A percentile compares a stretch with the other conserved stretches of the same genome.
Conservation (phyloP, 2,113 vertebrate genomes). For the Rhea pennata region DNA sequence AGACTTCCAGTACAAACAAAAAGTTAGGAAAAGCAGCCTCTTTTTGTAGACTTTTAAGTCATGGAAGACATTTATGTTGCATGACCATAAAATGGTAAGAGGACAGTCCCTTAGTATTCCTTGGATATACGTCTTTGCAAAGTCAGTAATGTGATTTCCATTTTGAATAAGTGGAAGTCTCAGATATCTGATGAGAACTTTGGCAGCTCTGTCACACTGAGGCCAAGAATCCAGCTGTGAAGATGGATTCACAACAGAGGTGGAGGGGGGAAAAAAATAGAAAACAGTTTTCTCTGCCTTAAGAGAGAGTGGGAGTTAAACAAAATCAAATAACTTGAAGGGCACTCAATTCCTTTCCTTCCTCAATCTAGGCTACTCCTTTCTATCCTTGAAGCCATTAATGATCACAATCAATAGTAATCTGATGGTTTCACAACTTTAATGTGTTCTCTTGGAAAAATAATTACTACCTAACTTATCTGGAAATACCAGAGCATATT, state of each 20-base stretch:
- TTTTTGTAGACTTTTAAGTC: background rate
- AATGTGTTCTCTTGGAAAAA: background rate
- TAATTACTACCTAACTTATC: background rate
- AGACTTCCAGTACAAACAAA: too few relatives aligned
- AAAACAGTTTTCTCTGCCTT: background rate
- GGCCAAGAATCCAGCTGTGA: background rate
- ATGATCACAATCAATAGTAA: background rate
- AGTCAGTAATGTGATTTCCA: background rate
- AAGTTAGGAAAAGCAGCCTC: background rate
- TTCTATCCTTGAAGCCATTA: background rate
- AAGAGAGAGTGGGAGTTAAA: background rate
- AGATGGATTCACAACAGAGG: background rate
- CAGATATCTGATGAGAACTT: background rate
- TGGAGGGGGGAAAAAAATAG: too few relatives aligned
- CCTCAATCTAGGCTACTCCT: background rate
- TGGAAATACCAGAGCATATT: background rate
- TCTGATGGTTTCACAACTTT: background rate
- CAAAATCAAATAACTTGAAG: background rate
- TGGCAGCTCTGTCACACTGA: background rate
- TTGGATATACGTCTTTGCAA: background rate
- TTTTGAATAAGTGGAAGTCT: background rate
- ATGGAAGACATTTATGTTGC: background rate
- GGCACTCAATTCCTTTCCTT: background rate
- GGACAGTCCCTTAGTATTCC: background rate
- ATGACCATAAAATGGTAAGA: too few relatives aligned